A percentile compares a stretch with the other conserved stretches of the same genome.
Evolutionary conservation across 2,888 invertebrate species (phyloP).

Genomic region (Chironomus tentans): DNA sequence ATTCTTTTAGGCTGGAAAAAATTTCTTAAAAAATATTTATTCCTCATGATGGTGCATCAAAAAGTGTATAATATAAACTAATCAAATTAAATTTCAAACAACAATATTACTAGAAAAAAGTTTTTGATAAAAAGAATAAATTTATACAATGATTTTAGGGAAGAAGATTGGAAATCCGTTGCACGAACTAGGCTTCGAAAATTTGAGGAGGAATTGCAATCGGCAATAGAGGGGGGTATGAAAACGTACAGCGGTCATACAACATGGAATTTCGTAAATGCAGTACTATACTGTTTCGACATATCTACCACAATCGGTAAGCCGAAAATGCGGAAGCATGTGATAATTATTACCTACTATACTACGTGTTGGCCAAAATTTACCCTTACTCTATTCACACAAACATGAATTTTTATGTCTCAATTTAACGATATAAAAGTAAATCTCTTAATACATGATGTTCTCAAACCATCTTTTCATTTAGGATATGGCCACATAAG

Average conservation of each 20-base stretch:
- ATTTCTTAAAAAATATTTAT: too few relatives aligned
- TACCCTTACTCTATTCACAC: background rate
- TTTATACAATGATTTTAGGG: constrained; percentile 48
- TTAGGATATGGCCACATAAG: constrained; percentile 94
- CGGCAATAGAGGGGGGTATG: constrained; percentile 74
- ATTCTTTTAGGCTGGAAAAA: too few relatives aligned
- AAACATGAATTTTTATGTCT: background rate
- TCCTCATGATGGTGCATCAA: too few relatives aligned
- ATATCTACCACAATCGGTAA: constrained; percentile 85
- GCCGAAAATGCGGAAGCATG: background rate
- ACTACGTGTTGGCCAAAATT: background rate
- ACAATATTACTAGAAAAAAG: too few relatives aligned
- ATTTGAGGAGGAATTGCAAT: constrained; percentile 78
- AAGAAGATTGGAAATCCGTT: constrained; percentile 84
- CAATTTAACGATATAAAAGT: background rate
- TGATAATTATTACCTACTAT: background rate
- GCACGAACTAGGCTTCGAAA: constrained; percentile 69
- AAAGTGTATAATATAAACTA: too few relatives aligned
- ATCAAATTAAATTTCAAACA: too few relatives aligned
- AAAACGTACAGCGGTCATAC: constrained; percentile 74
- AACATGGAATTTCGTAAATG: constrained; percentile 82
- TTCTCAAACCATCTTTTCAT: constrained; percentile 30
- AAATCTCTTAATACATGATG: constrained; percentile 3
- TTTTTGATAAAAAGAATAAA: constrained; percentile 31
- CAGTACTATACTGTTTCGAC: constrained; percentile 76